A percentile compares a stretch with the other conserved stretches of the same genome.
phyloP scores from a whole-genome alignment of 2,888 invertebrate species.

The Charanyca ferruginea region DNA sequence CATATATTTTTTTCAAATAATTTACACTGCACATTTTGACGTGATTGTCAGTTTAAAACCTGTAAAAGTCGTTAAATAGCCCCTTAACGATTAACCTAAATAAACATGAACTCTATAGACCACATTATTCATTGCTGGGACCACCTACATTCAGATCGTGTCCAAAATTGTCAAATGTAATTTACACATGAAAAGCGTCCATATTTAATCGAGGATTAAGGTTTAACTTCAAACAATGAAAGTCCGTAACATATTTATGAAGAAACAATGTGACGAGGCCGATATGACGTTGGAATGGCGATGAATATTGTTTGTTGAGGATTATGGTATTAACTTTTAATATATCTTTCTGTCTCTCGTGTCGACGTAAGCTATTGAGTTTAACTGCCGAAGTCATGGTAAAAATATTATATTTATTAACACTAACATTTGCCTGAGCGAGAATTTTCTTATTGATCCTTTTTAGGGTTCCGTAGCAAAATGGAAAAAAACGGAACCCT shows the following conservation, averaged over 20 bases:
- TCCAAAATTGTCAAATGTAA: slow-evolving; percentile 31
- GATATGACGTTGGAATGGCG: background rate
- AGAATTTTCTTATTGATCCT: no score
- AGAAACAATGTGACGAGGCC: slow-evolving; percentile 16
- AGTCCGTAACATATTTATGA: slow-evolving; percentile 2
- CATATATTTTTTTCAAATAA: no score
- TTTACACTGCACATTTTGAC: no score
- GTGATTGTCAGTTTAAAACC: no score
- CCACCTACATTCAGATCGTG: slow-evolving; percentile 4
- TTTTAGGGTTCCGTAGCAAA: no score
- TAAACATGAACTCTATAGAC: background rate
- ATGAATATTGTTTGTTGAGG: slow-evolving; percentile 1
- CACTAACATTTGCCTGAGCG: background rate
- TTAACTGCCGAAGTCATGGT: background rate
- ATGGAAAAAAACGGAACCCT: no score
- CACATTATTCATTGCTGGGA: slow-evolving; percentile 6
- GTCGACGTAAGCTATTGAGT: background rate
- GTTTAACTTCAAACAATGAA: slow-evolving; percentile 31
- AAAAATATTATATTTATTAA: background rate
- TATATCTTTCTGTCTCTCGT: background rate
- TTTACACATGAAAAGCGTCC: slow-evolving; percentile 38
- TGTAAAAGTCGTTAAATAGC: no score
- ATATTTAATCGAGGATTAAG: slow-evolving; percentile 26
- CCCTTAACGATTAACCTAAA: no score
- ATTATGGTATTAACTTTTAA: slow-evolving; percentile 14